Percentiles rank a stretch among this genome's conserved stretches.
These are phyloP conservation scores for Lathronympha strigana DNA, from an alignment of 2,888 invertebrate species.

Conservation along the genomic window DNA sequence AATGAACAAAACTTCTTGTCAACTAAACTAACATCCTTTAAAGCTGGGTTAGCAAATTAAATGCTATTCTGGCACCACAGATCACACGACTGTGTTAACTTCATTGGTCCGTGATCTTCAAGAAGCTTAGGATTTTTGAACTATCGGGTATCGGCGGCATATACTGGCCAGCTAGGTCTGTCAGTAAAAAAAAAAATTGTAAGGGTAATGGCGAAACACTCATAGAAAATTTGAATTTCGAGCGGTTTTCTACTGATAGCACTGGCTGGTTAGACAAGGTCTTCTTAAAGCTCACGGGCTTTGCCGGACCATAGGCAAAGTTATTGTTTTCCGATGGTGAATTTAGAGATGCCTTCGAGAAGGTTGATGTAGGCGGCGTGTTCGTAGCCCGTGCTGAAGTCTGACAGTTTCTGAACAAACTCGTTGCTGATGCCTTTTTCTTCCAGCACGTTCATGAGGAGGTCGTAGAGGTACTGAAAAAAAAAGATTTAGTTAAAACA, in stretches of 20 bases:
- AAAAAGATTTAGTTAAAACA: slow-evolving; percentile 22
- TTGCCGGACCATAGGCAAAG: slow-evolving; percentile 13
- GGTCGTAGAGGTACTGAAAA: slow-evolving; percentile 95
- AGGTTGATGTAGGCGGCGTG: slow-evolving; percentile 96
- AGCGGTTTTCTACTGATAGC: too few species aligned
- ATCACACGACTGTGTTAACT: too few species aligned
- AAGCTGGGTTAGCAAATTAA: slow-evolving; percentile 75
- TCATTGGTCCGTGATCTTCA: too few species aligned
- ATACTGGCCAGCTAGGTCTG: too few species aligned
- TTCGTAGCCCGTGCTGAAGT: slow-evolving; percentile 96
- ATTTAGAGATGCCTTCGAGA: slow-evolving; percentile 93
- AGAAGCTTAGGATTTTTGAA: too few species aligned
- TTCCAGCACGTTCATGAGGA: slow-evolving; percentile 97
- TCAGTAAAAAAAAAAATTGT: too few species aligned
- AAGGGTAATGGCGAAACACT: too few species aligned
- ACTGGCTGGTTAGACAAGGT: too few species aligned
- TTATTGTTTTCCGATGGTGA: slow-evolving; percentile 86
- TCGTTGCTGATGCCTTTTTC: slow-evolving; percentile 98
- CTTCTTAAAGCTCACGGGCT: too few species aligned
- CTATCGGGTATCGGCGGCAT: too few species aligned
- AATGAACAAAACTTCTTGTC: slow-evolving; percentile 61
- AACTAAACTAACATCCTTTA: slow-evolving; percentile 71
- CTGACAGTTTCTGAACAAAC: slow-evolving; percentile 94
- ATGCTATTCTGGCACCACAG: slow-evolving; percentile 55
- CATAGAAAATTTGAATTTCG: too few species aligned